Evolutionary conservation across 1,140 invertebrate genomes (phyloP), one percentile per base, ranked within the genome.

Genomic region (Phocides pigmalion): DNA sequence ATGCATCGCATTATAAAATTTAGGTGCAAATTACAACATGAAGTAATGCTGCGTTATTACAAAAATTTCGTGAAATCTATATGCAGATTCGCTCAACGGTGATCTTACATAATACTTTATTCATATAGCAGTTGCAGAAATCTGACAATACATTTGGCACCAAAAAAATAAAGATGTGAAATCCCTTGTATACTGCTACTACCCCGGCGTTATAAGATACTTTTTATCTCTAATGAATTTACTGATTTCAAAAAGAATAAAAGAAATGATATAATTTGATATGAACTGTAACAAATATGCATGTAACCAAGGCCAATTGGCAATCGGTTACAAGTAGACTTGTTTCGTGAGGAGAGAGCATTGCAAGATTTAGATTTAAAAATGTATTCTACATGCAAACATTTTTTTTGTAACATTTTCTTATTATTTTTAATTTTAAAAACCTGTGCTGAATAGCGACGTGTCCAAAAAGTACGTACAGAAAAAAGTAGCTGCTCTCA

Each of bases 261-360:
- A n/a, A 83, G 53, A 67, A 64, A 74, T 74, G 61, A 71, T 70
- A 79, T 74, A 69, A 70, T 65, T 74, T 77, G 73, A 79, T 74
- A 86, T 79, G 75, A 79, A 75, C 59, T 77, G 70, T 79, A 80
- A 87, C 84, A 86, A 89, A 89, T 83, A 79, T 87, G 87, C 88
- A 82, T 84, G 88, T 91, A 91, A 91, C 88, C 88, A 87, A 91
- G 87, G 81, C 78, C 72, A 42, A 12, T 46, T 59, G 69, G 81
- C 80, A 46, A 87, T 91, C 84, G 81, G 89, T 89, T 89, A 89
- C 89, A 89, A 77, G 76, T 86, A 66, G 68, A 86, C 79, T 89
- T 90, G 85, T 84, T 70, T 58, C 49, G 69, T 68, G 80, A 82
- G 73, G 67, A 73, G 84, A 85, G 82, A 84, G 82, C 84, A 76